These are phyloP conservation scores for Acronicta leporina DNA, from an alignment of 2,888 invertebrate species.

Conservation along the genomic window DNA sequence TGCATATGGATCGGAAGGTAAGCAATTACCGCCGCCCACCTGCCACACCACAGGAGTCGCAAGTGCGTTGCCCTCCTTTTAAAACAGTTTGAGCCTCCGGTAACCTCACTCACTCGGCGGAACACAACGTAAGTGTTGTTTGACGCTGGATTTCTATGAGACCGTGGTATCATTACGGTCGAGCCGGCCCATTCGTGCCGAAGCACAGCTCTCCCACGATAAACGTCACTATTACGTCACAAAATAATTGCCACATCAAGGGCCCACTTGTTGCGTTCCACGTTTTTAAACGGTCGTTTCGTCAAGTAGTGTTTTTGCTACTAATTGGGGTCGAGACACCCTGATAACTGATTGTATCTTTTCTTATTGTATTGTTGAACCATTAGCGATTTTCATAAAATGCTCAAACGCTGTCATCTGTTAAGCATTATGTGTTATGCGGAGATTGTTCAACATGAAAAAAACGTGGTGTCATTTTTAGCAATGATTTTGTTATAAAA, in stretches of 20 bases:
- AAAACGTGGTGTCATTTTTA: neutral
- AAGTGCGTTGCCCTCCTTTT: too few relatives aligned
- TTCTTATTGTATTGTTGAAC: constrained; percentile 55
- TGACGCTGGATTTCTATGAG: too few relatives aligned
- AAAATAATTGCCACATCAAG: constrained; percentile 38
- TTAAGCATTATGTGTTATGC: constrained; percentile 40
- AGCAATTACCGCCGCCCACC: too few relatives aligned
- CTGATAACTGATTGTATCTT: too few relatives aligned
- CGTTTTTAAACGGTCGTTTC: constrained; percentile 47
- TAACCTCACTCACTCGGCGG: too few relatives aligned
- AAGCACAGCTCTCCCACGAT: too few relatives aligned
- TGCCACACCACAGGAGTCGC: too few relatives aligned
- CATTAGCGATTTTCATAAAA: constrained; percentile 57
- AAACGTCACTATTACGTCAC: constrained; percentile 11
- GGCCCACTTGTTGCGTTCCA: constrained; percentile 60
- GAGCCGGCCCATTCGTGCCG: too few relatives aligned
- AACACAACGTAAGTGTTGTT: too few relatives aligned
- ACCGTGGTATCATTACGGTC: too few relatives aligned
- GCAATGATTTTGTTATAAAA: constrained; percentile 1
- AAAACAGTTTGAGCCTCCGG: too few relatives aligned
- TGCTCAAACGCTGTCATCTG: constrained; percentile 52
- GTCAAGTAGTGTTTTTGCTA: constrained; percentile 57
- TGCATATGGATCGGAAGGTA: too few relatives aligned
- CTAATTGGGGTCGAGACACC: constrained; percentile 51
- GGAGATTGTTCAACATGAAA: constrained; percentile 21